Percentiles rank a stretch among this genome's conserved stretches.
Conservation (phyloP, 1,140 invertebrate genomes). For the Penaeus chinensis region DNA sequence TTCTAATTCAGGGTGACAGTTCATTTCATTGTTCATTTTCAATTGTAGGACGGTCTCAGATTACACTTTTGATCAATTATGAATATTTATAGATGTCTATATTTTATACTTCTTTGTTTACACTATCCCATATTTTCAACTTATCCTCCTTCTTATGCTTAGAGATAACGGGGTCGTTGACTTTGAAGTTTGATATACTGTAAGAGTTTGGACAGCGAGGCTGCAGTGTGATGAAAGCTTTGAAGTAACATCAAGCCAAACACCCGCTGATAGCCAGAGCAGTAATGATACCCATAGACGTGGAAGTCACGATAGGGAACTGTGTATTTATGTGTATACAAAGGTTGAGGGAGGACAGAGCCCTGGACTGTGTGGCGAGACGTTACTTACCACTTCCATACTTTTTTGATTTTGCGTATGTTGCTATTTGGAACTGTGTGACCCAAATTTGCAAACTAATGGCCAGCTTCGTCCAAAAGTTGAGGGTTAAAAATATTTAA, state of each 20-base stretch:
- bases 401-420: slow-evolving; percentile 10
- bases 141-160: no score
- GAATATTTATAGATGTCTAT: slow-evolving; percentile 5
- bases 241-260: no score
- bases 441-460: no score
- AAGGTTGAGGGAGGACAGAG: neutral
- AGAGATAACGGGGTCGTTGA: no score
- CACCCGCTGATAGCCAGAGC: no score
- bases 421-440: neutral
- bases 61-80: slow-evolving; percentile 43
- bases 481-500: no score
- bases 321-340: neutral
- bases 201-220: no score
- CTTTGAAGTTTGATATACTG: no score
- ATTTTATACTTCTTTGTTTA: neutral
- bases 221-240: no score
- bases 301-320: neutral
- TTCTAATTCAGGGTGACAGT: neutral
- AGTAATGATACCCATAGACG: no score
- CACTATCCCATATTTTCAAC: no score
- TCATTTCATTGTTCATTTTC: neutral
- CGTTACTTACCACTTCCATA: neutral
- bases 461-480: no score
- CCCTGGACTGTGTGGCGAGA: neutral
- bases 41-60: slow-evolving; percentile 40